A percentile compares a stretch with the other conserved stretches of the same genome.
These are phyloP conservation scores for Oncopeltus fasciatus DNA, from an alignment of 1,140 invertebrate species.

Conservation along the genomic window DNA sequence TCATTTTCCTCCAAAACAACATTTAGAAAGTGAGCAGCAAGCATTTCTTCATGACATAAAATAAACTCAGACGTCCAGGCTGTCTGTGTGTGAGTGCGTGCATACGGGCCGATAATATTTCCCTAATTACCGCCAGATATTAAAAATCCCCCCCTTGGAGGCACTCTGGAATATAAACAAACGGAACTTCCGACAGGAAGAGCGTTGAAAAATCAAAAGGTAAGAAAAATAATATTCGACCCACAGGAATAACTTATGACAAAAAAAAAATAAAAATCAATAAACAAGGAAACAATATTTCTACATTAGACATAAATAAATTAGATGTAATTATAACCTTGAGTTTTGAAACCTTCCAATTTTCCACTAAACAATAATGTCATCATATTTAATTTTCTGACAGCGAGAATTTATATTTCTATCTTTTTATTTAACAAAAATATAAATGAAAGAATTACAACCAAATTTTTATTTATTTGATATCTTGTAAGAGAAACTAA, in stretches of 20 bases:
- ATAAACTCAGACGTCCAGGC: no score
- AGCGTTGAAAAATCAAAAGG: no score
- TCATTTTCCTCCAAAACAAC: not conserved
- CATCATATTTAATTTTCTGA: not conserved
- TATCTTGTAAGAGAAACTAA: not conserved
- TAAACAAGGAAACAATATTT: not conserved
- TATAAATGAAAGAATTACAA: not conserved
- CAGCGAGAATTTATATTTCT: not conserved
- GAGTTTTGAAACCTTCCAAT: not conserved
- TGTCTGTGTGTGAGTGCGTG: no score
- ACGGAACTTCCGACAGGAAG: no score
- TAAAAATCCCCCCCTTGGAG: no score
- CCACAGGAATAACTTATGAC: constrained; percentile 9
- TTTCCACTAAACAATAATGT: not conserved
- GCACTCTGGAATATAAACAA: no score
- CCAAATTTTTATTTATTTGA: not conserved
- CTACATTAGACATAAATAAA: not conserved
- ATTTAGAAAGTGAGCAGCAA: not conserved
- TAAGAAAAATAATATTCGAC: not conserved
- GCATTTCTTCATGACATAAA: not conserved
- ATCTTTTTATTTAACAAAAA: not conserved
- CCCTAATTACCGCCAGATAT: no score
- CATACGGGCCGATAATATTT: no score
- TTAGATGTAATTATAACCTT: not conserved
- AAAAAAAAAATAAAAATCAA: not conserved